phyloP scores from a whole-genome alignment of 2,888 invertebrate genomes.

The Diadegma fenestrale region DNA sequence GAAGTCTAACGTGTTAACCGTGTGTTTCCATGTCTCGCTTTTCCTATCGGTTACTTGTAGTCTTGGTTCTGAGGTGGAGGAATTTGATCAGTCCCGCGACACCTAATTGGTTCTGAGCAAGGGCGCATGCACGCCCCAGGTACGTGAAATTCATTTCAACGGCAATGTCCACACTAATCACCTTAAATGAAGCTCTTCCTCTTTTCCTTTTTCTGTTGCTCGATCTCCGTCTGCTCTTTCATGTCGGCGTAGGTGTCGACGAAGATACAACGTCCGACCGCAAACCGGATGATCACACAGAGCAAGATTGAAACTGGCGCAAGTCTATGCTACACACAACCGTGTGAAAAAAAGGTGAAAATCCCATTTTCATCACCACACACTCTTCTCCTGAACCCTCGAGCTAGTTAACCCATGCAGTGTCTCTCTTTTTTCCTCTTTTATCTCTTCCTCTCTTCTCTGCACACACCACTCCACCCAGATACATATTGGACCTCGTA shows the following conservation, averaged over 20 bases:
- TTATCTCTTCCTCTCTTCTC: slow-evolving; percentile 20
- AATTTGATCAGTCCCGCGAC: slow-evolving; percentile 54
- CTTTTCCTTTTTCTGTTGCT: background rate
- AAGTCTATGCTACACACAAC: slow-evolving; percentile 37
- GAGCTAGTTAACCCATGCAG: slow-evolving; percentile 43
- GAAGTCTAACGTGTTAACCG: background rate
- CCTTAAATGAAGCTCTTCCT: slow-evolving; percentile 52
- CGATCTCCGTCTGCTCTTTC: slow-evolving; percentile 10
- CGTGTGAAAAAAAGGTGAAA: slow-evolving; percentile 66
- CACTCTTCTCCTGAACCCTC: slow-evolving; percentile 26
- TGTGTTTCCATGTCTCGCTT: background rate
- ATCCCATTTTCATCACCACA: slow-evolving; percentile 45
- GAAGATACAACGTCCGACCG: slow-evolving; percentile 45
- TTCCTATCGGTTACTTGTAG: slow-evolving; percentile 28
- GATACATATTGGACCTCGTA: slow-evolving; percentile 61
- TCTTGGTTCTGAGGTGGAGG: slow-evolving; percentile 23
- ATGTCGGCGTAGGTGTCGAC: slow-evolving; percentile 46
- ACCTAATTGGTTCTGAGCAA: slow-evolving; percentile 64
- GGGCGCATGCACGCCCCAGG: slow-evolving; percentile 23
- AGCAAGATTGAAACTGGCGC: slow-evolving; percentile 4
- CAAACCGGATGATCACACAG: slow-evolving; percentile 29
- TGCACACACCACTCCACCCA: slow-evolving; percentile 17
- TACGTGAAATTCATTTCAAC: slow-evolving; percentile 63
- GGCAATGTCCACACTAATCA: slow-evolving; percentile 63
- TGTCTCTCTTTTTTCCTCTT: slow-evolving; percentile 42